Evolutionary conservation across 1,140 invertebrate species (phyloP).

Genomic region (Hyles vespertilio): DNA sequence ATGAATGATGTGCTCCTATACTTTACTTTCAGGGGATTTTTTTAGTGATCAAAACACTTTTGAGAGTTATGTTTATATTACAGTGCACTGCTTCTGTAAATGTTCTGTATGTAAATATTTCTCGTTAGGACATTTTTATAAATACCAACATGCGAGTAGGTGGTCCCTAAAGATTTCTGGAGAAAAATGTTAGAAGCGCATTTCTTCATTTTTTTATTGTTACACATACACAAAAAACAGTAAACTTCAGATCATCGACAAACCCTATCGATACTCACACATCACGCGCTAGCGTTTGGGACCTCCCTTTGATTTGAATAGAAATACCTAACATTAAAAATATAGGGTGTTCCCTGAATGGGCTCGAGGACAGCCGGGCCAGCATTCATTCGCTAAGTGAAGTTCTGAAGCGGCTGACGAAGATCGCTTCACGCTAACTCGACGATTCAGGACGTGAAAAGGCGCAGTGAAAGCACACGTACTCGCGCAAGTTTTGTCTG

Average conservation of each 20-base stretch:
- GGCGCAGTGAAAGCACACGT: conserved; percentile 32
- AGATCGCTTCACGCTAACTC: conserved; percentile 36
- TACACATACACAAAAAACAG: too few relatives aligned
- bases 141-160: too few relatives aligned
- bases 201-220: too few relatives aligned
- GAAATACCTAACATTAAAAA: conserved; percentile 55
- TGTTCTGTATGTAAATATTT: too few relatives aligned
- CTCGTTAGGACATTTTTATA: too few relatives aligned
- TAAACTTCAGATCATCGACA: conserved; percentile 9
- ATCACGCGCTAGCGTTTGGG: conserved; percentile 24
- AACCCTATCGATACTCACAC: conserved; percentile 10
- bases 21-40: too few relatives aligned
- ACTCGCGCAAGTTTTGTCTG: conserved; percentile 27
- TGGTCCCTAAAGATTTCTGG: too few relatives aligned
- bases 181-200: too few relatives aligned
- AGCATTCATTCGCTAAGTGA: conserved; percentile 68
- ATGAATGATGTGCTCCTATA: too few relatives aligned
- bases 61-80: too few relatives aligned
- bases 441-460: conserved; percentile 51
- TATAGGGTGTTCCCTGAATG: conserved; percentile 47
- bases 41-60: too few relatives aligned
- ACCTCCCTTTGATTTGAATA: conserved; percentile 40
- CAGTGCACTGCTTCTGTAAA: too few relatives aligned
- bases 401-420: conserved; percentile 44
- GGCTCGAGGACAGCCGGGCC: conserved; percentile 43